Percentiles rank a stretch among this genome's conserved stretches.
These are phyloP conservation scores for Pollenia griseotomentosa DNA, from an alignment of 2,888 invertebrate genomes.

Conservation along the genomic window DNA sequence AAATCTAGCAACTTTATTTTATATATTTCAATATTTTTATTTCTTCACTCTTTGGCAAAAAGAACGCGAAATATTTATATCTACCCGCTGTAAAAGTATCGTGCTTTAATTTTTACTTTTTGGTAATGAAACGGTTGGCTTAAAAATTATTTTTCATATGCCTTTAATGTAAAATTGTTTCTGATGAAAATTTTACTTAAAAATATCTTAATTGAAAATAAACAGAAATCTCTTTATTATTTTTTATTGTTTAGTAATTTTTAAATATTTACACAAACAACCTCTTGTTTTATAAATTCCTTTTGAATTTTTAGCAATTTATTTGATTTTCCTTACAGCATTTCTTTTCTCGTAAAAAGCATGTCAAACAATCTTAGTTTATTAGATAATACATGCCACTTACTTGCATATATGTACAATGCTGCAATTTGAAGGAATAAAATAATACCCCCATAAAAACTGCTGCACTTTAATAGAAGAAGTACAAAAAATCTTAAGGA, in stretches of 20 bases:
- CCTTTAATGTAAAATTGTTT: no score
- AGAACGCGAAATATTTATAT: no score
- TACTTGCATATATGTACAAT: neutral
- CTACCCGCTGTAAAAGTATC: no score
- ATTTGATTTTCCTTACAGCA: neutral
- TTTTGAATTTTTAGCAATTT: slow-evolving; percentile 7
- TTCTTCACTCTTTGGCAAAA: no score
- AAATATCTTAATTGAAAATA: no score
- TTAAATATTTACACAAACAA: neutral
- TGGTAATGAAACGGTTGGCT: no score
- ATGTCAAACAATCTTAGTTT: slow-evolving; percentile 53
- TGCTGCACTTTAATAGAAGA: neutral
- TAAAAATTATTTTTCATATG: no score
- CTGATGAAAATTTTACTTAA: no score
- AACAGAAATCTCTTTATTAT: neutral
- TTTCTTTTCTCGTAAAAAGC: slow-evolving; percentile 6
- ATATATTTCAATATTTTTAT: no score
- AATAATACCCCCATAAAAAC: neutral
- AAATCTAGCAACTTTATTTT: no score
- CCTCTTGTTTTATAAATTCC: slow-evolving; percentile 8
- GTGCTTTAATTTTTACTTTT: no score
- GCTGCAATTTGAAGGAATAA: neutral
- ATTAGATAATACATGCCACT: slow-evolving; percentile 46
- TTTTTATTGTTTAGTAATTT: neutral
- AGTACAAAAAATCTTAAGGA: neutral